phyloP scores from a whole-genome alignment of 2,888 invertebrate genomes.

The Chironomus tentans region DNA sequence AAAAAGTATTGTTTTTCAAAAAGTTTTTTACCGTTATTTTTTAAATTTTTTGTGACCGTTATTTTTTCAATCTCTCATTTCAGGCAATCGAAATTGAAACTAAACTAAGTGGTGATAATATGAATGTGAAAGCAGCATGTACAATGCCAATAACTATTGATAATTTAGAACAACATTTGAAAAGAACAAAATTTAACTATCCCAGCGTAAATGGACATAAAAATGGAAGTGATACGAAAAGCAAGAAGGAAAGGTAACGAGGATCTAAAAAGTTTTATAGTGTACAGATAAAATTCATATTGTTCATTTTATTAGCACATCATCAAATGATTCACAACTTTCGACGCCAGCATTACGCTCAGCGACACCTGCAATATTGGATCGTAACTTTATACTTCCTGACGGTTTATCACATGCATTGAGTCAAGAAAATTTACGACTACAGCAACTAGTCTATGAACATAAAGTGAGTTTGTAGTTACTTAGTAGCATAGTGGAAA shows the following conservation, averaged over 20 bases:
- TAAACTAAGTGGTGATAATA: too few relatives aligned
- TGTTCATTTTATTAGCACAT: conserved; percentile 14
- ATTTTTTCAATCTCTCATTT: too few relatives aligned
- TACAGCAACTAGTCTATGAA: conserved; percentile 73
- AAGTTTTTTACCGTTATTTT: too few relatives aligned
- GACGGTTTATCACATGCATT: conserved; percentile 42
- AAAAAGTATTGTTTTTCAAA: too few relatives aligned
- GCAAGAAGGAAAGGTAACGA: conserved; percentile 7
- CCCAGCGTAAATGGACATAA: not conserved
- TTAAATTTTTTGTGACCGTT: too few relatives aligned
- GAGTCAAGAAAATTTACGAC: conserved; percentile 46
- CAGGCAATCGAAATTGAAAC: too few relatives aligned
- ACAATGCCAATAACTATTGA: not conserved
- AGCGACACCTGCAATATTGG: conserved; percentile 34
- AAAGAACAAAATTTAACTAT: not conserved
- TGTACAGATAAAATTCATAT: not conserved
- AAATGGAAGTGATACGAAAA: not conserved
- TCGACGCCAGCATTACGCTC: conserved; percentile 33
- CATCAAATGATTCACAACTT: conserved; percentile 36
- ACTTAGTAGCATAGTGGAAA: not conserved
- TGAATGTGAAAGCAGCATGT: too few relatives aligned
- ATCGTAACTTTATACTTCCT: conserved; percentile 33
- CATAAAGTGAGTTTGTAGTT: conserved; percentile 52
- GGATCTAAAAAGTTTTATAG: not conserved
- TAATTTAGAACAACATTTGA: not conserved